Evolutionary conservation across 2,888 invertebrate species (phyloP).

Genomic region (Tachina fera): DNA sequence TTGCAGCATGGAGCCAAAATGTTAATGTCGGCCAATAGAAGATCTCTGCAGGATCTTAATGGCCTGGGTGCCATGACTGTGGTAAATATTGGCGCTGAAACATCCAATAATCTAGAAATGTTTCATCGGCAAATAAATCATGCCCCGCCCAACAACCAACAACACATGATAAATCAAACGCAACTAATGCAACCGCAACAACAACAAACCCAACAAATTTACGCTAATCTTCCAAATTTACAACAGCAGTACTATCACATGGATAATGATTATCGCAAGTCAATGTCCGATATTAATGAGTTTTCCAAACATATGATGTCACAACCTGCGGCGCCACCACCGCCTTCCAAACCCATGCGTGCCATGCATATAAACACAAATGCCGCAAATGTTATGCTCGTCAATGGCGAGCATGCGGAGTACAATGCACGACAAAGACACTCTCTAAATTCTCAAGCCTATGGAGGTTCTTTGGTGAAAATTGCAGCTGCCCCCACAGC

Average conservation of each 20-base stretch:
- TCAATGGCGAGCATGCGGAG: constrained; percentile 68
- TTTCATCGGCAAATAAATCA: constrained; percentile 66
- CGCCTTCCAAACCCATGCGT: constrained; percentile 85
- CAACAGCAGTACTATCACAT: constrained; percentile 80
- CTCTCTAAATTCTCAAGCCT: constrained; percentile 73
- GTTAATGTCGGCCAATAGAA: constrained; percentile 84
- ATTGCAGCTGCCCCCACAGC: constrained; percentile 76
- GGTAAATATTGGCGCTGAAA: constrained; percentile 73
- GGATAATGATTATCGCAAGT: constrained; percentile 84
- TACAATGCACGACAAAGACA: constrained; percentile 75
- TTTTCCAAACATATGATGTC: constrained; percentile 80
- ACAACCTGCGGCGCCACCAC: constrained; percentile 79
- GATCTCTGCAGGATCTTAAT: constrained; percentile 87
- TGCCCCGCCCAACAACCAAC: constrained; percentile 6
- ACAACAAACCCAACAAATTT: constrained; percentile 75
- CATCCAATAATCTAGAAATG: constrained; percentile 40
- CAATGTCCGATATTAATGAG: constrained; percentile 85
- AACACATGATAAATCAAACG: constrained; percentile 44
- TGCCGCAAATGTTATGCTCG: constrained; percentile 34
- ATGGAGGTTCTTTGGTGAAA: constrained; percentile 79
- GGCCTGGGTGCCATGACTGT: constrained; percentile 74
- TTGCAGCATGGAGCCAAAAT: constrained; percentile 83
- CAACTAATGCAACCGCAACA: constrained; percentile 71
- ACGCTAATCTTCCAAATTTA: constrained; percentile 78
- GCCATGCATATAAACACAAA: constrained; percentile 76